Base-by-base conservation (phyloP, 1,140 invertebrate species). In the Polypedilum vanderplanki region DNA sequence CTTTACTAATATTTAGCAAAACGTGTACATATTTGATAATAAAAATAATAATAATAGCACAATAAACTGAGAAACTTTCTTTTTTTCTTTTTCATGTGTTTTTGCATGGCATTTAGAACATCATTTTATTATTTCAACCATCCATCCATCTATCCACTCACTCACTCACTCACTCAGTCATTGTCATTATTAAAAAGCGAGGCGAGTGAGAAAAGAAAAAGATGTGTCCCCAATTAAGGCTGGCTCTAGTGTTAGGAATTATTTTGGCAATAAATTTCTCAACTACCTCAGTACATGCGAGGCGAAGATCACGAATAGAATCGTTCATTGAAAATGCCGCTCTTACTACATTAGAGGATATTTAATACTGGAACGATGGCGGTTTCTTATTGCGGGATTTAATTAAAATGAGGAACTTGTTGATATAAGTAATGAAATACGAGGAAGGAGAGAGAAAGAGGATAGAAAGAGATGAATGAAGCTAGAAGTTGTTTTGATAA, bases 211-310 rank as follows among this genome's bases (percentile, higher is more conserved):
- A 57, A 12, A 15, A 57, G 15, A 46, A 9, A 46, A 46, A 15
- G n/a, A 57, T 57, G 46, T 57, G 46, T 57, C 46, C 46, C 12
- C 12, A 57, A 57, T n/a, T 57, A 57, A 57, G 46, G 46, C 46
- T 57, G 46, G n/a, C n/a, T 57, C 12, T n/a, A 57, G n/a, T 57
- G 12, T 57, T 57, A 57, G 46, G 46, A 57, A 57, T 57, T 12
- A 15, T 57, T 15, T 57, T 57, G 46, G 12, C n/a, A 4, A 57
- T 57, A n/a, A 57, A 57, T 57, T 57, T n/a, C 12, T 57, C n/a
- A 57, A 57, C 46, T 57, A 57, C 46, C 46, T 57, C 46, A 57
- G 46, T 57, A 57, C 46, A 57, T 15, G 46, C 46, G n/a, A 57
- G 46, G n/a, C 46, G 65, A 20, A 5, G 17, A 70, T 20, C 65